A percentile compares a stretch with the other conserved stretches of the same genome.
These are phyloP conservation scores for Psilopsiagon aymara DNA, from an alignment of 2,113 vertebrate genomes.

Conservation along the genomic window DNA sequence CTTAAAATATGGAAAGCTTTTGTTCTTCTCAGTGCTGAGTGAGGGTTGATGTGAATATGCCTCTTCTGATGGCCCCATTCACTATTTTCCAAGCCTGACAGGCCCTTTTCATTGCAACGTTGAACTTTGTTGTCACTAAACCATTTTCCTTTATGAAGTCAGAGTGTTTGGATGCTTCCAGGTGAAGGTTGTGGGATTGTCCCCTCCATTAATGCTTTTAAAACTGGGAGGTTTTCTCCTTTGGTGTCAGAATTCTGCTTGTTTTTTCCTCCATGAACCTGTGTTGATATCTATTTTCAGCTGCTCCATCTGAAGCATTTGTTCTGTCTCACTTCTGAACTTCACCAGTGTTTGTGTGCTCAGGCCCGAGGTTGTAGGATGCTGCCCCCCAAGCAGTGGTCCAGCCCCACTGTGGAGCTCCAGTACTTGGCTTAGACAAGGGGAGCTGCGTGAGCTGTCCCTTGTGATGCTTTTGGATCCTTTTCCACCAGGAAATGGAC, in stretches of 20 bases:
- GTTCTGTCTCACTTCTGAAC: background rate
- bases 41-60: background rate
- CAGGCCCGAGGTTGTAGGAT: background rate
- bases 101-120: background rate
- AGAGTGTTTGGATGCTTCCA: background rate
- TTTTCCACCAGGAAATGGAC: background rate
- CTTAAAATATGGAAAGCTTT: background rate
- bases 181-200: conserved; percentile 51
- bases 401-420: background rate
- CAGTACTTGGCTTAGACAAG: background rate
- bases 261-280: background rate
- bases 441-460: background rate
- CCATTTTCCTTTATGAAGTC: conserved; percentile 19
- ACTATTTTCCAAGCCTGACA: background rate
- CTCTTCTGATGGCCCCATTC: background rate
- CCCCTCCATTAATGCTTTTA: conserved; percentile 49
- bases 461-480: background rate
- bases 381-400: fast-evolving
- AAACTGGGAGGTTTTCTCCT: background rate
- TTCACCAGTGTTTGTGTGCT: background rate
- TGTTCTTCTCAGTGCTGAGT: background rate
- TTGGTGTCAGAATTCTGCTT: background rate
- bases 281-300: background rate
- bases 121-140: background rate
- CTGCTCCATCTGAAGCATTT: background rate